Conservation (phyloP, 2,888 invertebrate species). For the Syrphus vitripennis region DNA sequence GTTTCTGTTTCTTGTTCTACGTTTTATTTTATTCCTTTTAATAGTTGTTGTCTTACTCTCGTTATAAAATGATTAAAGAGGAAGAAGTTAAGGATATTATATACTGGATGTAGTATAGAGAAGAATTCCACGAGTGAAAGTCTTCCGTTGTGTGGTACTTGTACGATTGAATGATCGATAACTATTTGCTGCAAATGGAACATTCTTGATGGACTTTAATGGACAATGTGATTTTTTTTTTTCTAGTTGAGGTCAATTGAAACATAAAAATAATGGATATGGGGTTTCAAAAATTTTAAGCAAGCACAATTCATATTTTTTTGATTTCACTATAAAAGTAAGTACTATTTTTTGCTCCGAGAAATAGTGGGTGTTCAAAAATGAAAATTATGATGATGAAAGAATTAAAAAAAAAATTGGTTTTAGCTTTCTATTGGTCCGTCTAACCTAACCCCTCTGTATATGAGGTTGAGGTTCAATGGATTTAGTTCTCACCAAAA, state of each 20-base stretch:
- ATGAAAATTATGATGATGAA: too few relatives aligned
- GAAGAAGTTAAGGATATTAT: background rate
- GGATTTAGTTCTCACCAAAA: too few relatives aligned
- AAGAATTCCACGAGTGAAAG: conserved; percentile 63
- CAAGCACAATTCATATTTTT: too few relatives aligned
- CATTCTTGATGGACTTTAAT: conserved; percentile 24
- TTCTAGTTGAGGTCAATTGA: background rate
- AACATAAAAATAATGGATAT: background rate
- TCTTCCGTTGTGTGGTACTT: conserved; percentile 38
- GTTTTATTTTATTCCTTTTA: background rate
- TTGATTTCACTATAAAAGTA: too few relatives aligned
- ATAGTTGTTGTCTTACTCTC: conserved; percentile 1
- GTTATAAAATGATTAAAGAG: conserved; percentile 2
- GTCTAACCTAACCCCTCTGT: too few relatives aligned
- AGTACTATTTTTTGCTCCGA: too few relatives aligned
- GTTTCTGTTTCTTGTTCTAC: background rate
- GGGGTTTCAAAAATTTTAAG: background rate
- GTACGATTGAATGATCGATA: conserved; percentile 54
- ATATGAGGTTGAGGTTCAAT: too few relatives aligned
- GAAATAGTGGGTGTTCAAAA: too few relatives aligned
- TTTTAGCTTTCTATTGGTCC: too few relatives aligned
- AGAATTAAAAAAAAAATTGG: too few relatives aligned
- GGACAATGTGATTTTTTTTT: background rate
- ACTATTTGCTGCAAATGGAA: conserved; percentile 38
- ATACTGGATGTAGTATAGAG: background rate